phyloP scores from a whole-genome alignment of 2,888 invertebrate species.

The Nysson spinosus region DNA sequence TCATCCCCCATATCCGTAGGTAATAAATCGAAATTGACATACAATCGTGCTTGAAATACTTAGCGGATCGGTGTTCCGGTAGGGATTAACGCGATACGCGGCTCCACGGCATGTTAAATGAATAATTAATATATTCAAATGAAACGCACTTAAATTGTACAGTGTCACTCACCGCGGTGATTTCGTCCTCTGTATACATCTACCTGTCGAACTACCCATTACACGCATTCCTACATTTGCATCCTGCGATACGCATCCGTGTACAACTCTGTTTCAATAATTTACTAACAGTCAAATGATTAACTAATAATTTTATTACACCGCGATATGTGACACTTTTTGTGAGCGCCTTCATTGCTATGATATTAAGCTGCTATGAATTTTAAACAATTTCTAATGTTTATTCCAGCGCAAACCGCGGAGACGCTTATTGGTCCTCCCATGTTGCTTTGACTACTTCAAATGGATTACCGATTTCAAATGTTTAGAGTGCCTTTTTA shows the following conservation, averaged over 20 bases:
- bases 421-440: too few species aligned
- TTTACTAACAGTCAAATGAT: too few species aligned
- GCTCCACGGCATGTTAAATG: constrained; percentile 44
- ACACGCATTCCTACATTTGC: constrained; percentile 17
- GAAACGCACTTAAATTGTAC: constrained; percentile 51
- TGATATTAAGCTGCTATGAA: too few species aligned
- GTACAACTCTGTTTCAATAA: too few species aligned
- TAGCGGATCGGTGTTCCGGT: constrained; percentile 37
- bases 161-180: constrained; percentile 19
- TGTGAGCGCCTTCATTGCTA: too few species aligned
- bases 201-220: constrained; percentile 33
- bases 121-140: constrained; percentile 62
- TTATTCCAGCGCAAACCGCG: too few species aligned
- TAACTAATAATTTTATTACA: too few species aligned
- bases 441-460: too few species aligned
- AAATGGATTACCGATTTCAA: too few species aligned
- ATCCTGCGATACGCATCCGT: constrained; percentile 8
- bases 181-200: constrained; percentile 4
- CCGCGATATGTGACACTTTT: too few species aligned
- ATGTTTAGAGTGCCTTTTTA: too few species aligned
- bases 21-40: constrained; percentile 32
- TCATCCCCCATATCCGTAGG: constrained; percentile 3
- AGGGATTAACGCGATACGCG: constrained; percentile 12
- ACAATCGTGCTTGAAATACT: constrained; percentile 36
- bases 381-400: too few species aligned